phyloP scores from a whole-genome alignment of 2,888 invertebrate genomes.

The Sylvicola fuscatus region DNA sequence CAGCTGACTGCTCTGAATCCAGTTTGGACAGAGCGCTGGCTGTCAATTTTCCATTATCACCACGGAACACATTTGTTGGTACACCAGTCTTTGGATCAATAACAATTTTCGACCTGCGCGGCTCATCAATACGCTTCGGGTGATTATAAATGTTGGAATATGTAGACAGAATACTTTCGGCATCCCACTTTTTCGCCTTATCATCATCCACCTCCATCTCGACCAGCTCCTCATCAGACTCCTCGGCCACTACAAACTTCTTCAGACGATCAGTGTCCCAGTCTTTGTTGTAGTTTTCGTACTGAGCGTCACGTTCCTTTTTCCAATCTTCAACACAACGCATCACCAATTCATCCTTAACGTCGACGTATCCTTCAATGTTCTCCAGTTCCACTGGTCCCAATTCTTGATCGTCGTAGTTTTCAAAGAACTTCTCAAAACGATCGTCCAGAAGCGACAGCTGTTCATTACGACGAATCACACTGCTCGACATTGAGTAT shows the following conservation, averaged over 20 bases:
- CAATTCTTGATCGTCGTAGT: constrained; percentile 74
- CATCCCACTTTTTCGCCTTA: constrained; percentile 59
- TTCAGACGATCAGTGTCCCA: constrained; percentile 26
- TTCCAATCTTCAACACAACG: constrained; percentile 52
- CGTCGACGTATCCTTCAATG: constrained; percentile 42
- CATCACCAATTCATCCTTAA: constrained; percentile 41
- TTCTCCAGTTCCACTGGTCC: constrained; percentile 82
- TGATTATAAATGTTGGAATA: constrained; percentile 85
- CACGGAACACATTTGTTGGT: constrained; percentile 42
- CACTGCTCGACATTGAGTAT: constrained; percentile 86
- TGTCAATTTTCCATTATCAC: constrained; percentile 40
- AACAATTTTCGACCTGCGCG: constrained; percentile 39
- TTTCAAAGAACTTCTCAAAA: constrained; percentile 71
- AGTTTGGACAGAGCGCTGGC: constrained; percentile 44
- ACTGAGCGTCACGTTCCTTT: constrained; percentile 31
- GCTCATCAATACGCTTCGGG: constrained; percentile 67
- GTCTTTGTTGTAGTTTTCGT: constrained; percentile 34
- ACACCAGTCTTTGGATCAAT: constrained; percentile 55
- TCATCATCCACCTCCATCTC: constrained; percentile 37
- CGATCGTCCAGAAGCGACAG: constrained; percentile 62
- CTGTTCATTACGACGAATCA: constrained; percentile 67
- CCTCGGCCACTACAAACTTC: constrained; percentile 23
- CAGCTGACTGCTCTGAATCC: constrained; percentile 26
- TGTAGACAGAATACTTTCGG: constrained; percentile 75
- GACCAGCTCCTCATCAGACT: constrained; percentile 36